A percentile compares a stretch with the other conserved stretches of the same genome.
phyloP scores from a whole-genome alignment of 2,888 invertebrate genomes.

The Serrognathus titanus region DNA sequence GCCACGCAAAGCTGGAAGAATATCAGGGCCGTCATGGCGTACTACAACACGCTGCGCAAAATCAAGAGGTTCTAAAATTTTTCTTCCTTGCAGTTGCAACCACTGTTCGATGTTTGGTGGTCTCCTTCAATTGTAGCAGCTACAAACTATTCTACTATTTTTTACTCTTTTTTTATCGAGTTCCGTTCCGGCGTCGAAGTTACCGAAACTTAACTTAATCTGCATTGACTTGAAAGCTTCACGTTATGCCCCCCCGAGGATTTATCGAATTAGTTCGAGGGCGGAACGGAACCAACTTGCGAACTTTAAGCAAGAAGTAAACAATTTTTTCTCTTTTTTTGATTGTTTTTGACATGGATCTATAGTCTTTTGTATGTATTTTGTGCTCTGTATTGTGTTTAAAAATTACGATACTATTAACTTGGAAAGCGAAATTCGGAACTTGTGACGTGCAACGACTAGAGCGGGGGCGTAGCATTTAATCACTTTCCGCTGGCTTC shows the following conservation, averaged over 20 bases:
- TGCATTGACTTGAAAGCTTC: not conserved
- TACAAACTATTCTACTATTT: constrained; percentile 7
- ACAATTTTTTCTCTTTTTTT: not conserved
- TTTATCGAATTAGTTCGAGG: not conserved
- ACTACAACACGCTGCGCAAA: constrained; percentile 84
- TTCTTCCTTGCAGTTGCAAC: constrained; percentile 30
- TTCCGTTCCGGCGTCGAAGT: not conserved
- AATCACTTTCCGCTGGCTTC: too few relatives aligned
- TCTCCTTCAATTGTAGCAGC: constrained; percentile 20
- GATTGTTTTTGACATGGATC: constrained; percentile 9
- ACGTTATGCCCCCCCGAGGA: not conserved
- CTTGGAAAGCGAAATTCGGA: not conserved
- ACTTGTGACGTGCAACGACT: too few relatives aligned
- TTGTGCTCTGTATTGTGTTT: constrained; percentile 15
- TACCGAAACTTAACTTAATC: not conserved
- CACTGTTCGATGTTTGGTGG: constrained; percentile 25
- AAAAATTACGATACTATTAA: not conserved
- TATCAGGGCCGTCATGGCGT: constrained; percentile 83
- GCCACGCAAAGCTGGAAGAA: constrained; percentile 77
- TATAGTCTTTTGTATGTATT: constrained; percentile 6
- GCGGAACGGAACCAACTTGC: not conserved
- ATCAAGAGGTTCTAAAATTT: constrained; percentile 70
- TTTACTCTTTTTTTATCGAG: not conserved
- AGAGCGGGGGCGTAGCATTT: too few relatives aligned
- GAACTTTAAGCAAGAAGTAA: not conserved